Percentiles rank a stretch among this genome's conserved stretches.
Evolutionary conservation across 2,797 vertebrate genomes (phyloP).

Genomic region (Sylvilagus floridanus): DNA sequence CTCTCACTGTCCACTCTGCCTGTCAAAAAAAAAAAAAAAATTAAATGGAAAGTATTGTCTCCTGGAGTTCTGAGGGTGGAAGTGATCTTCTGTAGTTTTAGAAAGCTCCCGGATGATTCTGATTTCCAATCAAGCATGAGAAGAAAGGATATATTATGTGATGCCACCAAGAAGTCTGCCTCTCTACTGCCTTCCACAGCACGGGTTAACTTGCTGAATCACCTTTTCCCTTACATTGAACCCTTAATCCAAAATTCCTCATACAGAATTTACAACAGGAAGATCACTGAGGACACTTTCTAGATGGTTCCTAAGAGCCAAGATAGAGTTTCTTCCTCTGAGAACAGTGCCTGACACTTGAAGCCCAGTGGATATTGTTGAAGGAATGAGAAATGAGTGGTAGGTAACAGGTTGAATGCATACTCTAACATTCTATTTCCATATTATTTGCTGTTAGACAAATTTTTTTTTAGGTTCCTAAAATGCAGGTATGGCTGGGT

Average conservation of each 20-base stretch:
- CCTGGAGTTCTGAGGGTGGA: neutral
- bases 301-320: neutral
- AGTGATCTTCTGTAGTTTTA: neutral
- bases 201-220: neutral
- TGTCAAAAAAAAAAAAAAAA: no score
- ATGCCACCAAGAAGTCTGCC: neutral
- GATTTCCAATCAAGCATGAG: slow-evolving; percentile 20
- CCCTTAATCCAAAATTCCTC: neutral
- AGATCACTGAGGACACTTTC: neutral
- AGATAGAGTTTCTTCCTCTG: neutral
- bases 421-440: neutral
- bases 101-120: slow-evolving; percentile 3
- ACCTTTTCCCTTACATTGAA: neutral
- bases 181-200: neutral
- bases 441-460: neutral
- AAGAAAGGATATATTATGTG: neutral
- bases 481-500: slow-evolving; percentile 16
- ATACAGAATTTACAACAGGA: neutral
- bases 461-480: neutral
- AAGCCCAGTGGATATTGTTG: neutral
- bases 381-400: neutral
- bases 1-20: no score
- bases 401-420: neutral
- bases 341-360: neutral
- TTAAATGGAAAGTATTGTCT: neutral